Base-by-base conservation (phyloP, 2,113 vertebrate genomes). In the Cryptoleucopteryx plumbea region DNA sequence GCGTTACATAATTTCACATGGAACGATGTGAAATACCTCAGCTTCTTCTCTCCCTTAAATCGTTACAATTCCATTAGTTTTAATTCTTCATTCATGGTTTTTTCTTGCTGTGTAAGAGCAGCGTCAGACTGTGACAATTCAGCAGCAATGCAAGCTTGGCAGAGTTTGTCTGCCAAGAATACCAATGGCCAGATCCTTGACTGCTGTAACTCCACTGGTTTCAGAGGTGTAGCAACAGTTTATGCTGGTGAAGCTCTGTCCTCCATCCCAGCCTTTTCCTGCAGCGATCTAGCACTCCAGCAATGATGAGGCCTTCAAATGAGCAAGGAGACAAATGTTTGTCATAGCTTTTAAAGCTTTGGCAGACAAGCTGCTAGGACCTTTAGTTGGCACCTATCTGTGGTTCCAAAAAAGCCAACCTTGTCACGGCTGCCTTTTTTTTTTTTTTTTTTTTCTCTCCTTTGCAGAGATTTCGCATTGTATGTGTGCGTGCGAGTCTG, bases 401-500 rank as follows among this genome's bases (percentile, higher is more conserved):
- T 94, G 73, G 92, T 97, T 97, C 96, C 97, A 96, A 97, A 97
- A 92, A 88, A 77, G 63, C 75, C 73, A 92, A 96, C 96, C 95
- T 94, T 96, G 70, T 94, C 96, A 91, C 2, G 94, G 85, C 85
- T 97, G 96, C 93, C 83, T 92, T 85, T 96, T 79, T 83, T 40
- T 19, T 21, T 13, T 4, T 26, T 27, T 15, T 19, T 13, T 7
- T 11, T 53, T 18, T 53, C 16, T 40, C n/a, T 82, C 38, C n/a
- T 13, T 73, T 88, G 74, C 96, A 68, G 96, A 59, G 88, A 90
- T 96, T 82, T 96, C 23, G 3, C 89, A 38, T 82, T 52, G 55
- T 73, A 8, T 68, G 66, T 12, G 96, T 27, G 50, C 50, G 52
- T 53, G 52, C 88, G 53, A 94, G 92, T 62, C 84, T 68, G 92